These are phyloP conservation scores for Aphelenchoides besseyi DNA, from an alignment of 1,140 invertebrate genomes.

Conservation along the genomic window DNA sequence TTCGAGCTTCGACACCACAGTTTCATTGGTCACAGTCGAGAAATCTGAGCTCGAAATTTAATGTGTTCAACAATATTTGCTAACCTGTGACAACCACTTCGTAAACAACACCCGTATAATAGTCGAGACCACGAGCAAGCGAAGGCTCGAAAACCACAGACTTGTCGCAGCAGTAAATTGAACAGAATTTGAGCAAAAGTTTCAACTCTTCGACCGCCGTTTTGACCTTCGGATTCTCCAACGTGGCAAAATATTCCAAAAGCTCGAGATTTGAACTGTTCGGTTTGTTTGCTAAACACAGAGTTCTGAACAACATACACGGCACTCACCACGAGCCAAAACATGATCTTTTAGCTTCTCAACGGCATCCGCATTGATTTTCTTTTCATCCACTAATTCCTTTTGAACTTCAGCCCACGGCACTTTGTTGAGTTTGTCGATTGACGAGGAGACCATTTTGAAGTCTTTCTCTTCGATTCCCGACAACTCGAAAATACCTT, in stretches of 20 bases:
- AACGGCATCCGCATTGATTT: constrained; percentile 74
- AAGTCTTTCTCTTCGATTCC: constrained; percentile 86
- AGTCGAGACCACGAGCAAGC: constrained; percentile 92
- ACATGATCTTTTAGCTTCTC: constrained; percentile 90
- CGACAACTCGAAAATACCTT: constrained; percentile 93
- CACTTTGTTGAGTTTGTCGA: constrained; percentile 96
- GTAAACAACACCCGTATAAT: constrained; percentile 98
- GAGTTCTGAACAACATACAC: background rate
- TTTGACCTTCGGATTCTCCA: constrained; percentile 70
- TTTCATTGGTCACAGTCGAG: constrained; percentile 12
- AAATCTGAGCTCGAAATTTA: constrained; percentile 10
- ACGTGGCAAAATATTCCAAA: constrained; percentile 68
- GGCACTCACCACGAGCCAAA: constrained; percentile 63
- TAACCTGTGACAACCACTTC: constrained; percentile 79
- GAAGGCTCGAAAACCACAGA: constrained; percentile 82
- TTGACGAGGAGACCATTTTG: constrained; percentile 87
- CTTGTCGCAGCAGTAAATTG: constrained; percentile 74
- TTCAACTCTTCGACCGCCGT: constrained; percentile 74
- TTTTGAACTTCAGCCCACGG: constrained; percentile 88
- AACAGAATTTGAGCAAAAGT: constrained; percentile 80
- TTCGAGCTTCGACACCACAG: constrained; percentile 34
- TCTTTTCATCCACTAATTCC: constrained; percentile 94
- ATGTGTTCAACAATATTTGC: too few species aligned
- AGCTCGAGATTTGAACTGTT: background rate
- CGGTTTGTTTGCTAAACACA: constrained; percentile 27